Percentiles rank a stretch among this genome's conserved stretches.
Conservation (phyloP, 2,888 invertebrate species). For the Cosmia trapezina region DNA sequence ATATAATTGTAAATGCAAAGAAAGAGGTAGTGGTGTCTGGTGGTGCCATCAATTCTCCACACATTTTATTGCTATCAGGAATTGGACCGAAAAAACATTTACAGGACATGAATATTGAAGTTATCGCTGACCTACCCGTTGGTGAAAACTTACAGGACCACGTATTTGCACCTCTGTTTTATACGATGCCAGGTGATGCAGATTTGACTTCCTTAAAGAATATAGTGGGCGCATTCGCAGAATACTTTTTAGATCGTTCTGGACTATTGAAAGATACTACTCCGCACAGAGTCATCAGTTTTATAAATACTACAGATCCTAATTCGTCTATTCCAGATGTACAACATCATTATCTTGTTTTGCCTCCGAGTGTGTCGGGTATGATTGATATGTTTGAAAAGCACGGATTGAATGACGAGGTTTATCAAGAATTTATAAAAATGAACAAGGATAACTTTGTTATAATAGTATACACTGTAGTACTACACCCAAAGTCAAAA, state of each 20-base stretch:
- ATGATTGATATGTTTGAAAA: constrained; percentile 72
- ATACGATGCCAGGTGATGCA: constrained; percentile 74
- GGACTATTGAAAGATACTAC: constrained; percentile 87
- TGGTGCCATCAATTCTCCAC: constrained; percentile 88
- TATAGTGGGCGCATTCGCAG: constrained; percentile 74
- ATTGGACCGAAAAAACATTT: constrained; percentile 86
- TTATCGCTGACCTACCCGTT: constrained; percentile 85
- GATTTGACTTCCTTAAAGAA: constrained; percentile 68
- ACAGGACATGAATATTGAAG: constrained; percentile 77
- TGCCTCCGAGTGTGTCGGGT: constrained; percentile 72
- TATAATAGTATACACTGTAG: constrained; percentile 88
- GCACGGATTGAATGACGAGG: constrained; percentile 73
- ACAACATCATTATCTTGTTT: constrained; percentile 76
- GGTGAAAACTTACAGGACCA: constrained; percentile 90
- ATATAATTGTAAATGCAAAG: constrained; percentile 76
- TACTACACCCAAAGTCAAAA: constrained; percentile 92
- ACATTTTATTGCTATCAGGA: constrained; percentile 88
- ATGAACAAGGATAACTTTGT: constrained; percentile 74
- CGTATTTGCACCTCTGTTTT: constrained; percentile 79
- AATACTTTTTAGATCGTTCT: constrained; percentile 85
- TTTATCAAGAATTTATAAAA: constrained; percentile 68
- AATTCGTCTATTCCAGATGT: constrained; percentile 75
- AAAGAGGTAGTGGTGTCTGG: constrained; percentile 89
- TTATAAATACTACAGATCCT: constrained; percentile 78
- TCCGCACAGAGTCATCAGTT: constrained; percentile 77